phyloP scores from a whole-genome alignment of 2,113 vertebrate genomes.

The Sinosuthora webbiana region DNA sequence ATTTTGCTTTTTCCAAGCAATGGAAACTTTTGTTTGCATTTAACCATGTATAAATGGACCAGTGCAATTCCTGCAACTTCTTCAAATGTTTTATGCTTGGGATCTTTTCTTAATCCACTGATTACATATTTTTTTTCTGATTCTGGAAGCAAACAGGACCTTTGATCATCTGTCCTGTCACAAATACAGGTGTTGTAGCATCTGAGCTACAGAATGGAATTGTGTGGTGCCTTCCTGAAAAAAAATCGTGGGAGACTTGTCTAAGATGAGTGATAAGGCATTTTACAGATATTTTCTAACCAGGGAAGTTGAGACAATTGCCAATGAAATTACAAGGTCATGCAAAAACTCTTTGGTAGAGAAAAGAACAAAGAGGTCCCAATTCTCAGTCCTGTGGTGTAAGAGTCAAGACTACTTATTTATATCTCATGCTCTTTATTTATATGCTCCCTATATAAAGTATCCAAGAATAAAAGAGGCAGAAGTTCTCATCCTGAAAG shows the following conservation, averaged over 20 bases:
- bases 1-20: neutral
- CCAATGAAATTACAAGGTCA: neutral
- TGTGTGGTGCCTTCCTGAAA: neutral
- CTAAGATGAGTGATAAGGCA: neutral
- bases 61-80: neutral
- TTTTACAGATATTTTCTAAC: neutral
- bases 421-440: neutral
- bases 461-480: neutral
- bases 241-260: neutral
- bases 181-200: neutral
- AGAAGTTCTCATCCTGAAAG: neutral
- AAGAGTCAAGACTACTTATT: neutral
- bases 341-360: neutral
- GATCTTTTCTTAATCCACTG: neutral
- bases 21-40: neutral
- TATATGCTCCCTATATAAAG: neutral
- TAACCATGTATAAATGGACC: accelerated
- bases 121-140: neutral
- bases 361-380: neutral
- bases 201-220: neutral
- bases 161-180: neutral
- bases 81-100: neutral
- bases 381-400: neutral
- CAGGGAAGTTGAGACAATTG: neutral
- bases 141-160: neutral